Conservation (phyloP, 30 jellyfish, hydroid and myxozoan species). For the Nemopilema nomurai region DNA sequence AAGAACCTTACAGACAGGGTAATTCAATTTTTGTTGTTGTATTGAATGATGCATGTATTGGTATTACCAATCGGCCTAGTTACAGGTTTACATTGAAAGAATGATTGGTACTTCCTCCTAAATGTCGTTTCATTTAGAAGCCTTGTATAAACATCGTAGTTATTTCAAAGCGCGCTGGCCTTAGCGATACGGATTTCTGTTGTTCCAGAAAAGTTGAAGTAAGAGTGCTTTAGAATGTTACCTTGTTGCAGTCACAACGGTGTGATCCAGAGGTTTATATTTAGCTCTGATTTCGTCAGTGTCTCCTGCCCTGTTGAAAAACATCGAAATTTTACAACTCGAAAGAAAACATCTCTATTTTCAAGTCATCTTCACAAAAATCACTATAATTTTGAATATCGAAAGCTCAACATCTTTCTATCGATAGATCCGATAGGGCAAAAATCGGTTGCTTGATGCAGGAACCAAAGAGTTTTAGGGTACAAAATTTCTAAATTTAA, state of each 20-base stretch:
- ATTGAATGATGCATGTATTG: neutral
- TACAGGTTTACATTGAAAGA: neutral
- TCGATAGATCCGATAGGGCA: no score
- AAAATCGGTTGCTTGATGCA: no score
- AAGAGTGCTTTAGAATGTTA: neutral
- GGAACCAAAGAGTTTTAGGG: no score
- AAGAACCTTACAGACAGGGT: conserved; percentile 92
- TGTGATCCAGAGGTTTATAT: neutral
- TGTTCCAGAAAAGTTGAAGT: neutral
- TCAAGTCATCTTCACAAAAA: neutral
- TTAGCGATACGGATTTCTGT: neutral
- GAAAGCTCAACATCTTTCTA: no score
- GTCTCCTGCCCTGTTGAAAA: neutral
- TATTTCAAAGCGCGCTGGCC: neutral
- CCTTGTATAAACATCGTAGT: neutral
- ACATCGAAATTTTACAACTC: neutral
- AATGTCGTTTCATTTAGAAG: neutral
- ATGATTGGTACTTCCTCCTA: neutral
- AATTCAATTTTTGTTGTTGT: neutral
- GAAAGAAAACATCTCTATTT: neutral
- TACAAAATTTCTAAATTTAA: no score
- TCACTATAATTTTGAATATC: no score
- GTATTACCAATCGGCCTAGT: neutral
- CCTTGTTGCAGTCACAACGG: neutral
- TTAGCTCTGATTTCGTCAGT: neutral